Evolutionary conservation across 1,140 invertebrate genomes (phyloP).

Genomic region (Drosophila prosaltans): DNA sequence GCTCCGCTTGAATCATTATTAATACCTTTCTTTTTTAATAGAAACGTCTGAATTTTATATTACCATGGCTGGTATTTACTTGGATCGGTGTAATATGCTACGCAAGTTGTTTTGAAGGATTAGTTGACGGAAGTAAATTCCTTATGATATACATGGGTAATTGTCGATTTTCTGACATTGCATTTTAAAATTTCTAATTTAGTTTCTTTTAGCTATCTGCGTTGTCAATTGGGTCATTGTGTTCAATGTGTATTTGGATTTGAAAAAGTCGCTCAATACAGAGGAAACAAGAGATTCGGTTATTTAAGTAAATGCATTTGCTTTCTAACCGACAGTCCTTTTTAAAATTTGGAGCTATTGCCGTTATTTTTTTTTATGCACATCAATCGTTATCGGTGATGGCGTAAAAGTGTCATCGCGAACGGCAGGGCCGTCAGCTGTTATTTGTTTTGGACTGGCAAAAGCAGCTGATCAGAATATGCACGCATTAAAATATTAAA

Average conservation of each 20-base stretch:
- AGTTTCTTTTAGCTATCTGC: not conserved
- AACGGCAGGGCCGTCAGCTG: slow-evolving; percentile 41
- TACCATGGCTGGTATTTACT: not conserved
- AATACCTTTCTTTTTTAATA: not conserved
- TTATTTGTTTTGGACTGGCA: slow-evolving; percentile 23
- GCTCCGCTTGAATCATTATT: not conserved
- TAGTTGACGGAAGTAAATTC: not conserved
- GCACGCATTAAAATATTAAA: not conserved
- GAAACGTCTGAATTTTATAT: not conserved
- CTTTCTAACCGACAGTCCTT: not conserved
- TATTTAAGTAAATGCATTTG: not conserved
- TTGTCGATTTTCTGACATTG: not conserved
- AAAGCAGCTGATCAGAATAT: slow-evolving; percentile 13
- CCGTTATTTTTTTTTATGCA: not conserved
- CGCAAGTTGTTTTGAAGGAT: not conserved
- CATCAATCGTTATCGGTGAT: no score
- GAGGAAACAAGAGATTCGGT: no score
- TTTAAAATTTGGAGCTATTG: not conserved
- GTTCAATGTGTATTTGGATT: not conserved
- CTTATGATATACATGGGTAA: not conserved
- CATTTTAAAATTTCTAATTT: not conserved
- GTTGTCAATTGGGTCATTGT: not conserved
- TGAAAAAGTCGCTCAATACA: not conserved
- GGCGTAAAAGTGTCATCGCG: not conserved
- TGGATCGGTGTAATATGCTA: slow-evolving; percentile 2